Conservation (phyloP, 2,888 invertebrate genomes). For the Temnothorax rugatulus region DNA sequence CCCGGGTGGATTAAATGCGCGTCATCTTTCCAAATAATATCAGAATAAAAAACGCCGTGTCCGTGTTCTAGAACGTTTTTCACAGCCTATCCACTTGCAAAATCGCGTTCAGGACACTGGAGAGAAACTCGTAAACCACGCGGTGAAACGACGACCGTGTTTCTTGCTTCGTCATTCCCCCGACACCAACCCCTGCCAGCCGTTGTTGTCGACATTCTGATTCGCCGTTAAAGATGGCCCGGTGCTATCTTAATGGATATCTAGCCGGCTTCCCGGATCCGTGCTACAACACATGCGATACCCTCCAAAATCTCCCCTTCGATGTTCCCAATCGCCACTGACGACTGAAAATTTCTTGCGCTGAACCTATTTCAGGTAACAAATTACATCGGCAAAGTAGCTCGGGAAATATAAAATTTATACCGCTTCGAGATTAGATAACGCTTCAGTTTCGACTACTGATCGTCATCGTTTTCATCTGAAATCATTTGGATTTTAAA, state of each 20-base stretch:
- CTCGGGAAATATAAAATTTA: constrained; percentile 16
- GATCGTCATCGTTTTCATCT: background rate
- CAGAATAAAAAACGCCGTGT: constrained; percentile 25
- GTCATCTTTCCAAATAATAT: background rate
- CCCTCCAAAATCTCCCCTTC: constrained; percentile 40
- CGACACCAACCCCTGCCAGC: constrained; percentile 40
- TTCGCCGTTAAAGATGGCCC: constrained; percentile 79
- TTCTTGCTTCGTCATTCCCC: constrained; percentile 67
- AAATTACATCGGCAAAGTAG: constrained; percentile 20
- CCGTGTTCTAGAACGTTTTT: constrained; percentile 67
- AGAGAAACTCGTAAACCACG: constrained; percentile 74
- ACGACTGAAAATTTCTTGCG: constrained; percentile 24
- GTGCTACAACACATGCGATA: constrained; percentile 37
- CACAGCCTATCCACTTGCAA: constrained; percentile 71
- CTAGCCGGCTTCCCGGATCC: constrained; percentile 73
- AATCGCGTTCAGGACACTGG: constrained; percentile 72
- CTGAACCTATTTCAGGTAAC: constrained; percentile 14
- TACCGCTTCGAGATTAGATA: background rate
- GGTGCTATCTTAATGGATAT: constrained; percentile 81
- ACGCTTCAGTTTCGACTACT: background rate
- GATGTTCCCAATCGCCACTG: constrained; percentile 50
- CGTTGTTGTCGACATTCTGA: constrained; percentile 77
- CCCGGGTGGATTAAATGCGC: background rate
- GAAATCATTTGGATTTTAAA: constrained; percentile 43
- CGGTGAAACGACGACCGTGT: constrained; percentile 72